Conservation (phyloP, 2,113 vertebrate species). For the Phaethon lepturus region DNA sequence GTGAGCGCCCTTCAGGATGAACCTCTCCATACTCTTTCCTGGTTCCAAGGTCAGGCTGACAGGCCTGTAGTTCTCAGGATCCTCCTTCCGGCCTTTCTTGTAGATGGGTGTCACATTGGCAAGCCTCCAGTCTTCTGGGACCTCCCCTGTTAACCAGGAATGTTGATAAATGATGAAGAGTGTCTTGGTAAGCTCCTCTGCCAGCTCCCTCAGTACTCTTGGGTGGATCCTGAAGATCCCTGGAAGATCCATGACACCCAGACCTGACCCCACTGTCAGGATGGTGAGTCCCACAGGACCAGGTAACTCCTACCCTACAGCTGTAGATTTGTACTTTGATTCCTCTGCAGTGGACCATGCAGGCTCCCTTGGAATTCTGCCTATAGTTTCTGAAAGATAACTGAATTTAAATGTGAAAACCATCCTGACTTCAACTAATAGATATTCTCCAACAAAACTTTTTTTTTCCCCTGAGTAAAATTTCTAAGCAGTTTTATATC, state of each 20-base stretch:
- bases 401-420: not conserved
- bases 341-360: fast-evolving
- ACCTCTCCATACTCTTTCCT: too few species aligned
- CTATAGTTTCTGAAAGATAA: not conserved
- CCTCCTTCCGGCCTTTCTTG: too few species aligned
- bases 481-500: not conserved
- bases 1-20: too few species aligned
- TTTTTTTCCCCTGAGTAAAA: not conserved
- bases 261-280: not conserved
- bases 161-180: too few species aligned
- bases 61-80: too few species aligned
- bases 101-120: too few species aligned
- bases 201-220: too few species aligned
- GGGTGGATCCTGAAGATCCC: too few species aligned
- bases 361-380: not conserved
- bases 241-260: not conserved
- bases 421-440: not conserved
- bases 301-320: not conserved
- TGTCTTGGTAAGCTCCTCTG: too few species aligned
- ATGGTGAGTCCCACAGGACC: not conserved
- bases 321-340: not conserved
- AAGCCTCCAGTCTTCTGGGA: too few species aligned
- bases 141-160: too few species aligned
- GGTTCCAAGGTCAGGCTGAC: too few species aligned
- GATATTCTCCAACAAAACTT: not conserved